phyloP scores from a whole-genome alignment of 2,113 vertebrate genomes.

The Geococcyx californianus region DNA sequence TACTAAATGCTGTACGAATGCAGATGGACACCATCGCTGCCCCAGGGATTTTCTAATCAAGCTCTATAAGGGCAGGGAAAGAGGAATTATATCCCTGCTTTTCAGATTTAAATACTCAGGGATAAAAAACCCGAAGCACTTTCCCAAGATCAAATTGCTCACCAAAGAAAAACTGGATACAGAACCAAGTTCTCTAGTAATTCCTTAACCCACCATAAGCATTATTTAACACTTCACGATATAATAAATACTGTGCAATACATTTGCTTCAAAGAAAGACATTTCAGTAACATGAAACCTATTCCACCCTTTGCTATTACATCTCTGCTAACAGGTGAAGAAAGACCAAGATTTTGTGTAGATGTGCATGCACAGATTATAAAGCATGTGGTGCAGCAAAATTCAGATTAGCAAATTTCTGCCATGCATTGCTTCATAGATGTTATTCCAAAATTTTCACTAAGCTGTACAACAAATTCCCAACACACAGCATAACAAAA shows the following conservation, averaged over 20 bases:
- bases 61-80: neutral
- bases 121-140: neutral
- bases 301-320: neutral
- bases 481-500: constrained; percentile 11
- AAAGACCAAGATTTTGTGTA: neutral
- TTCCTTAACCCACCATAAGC: neutral
- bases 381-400: neutral
- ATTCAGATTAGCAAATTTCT: constrained; percentile 16
- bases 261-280: neutral
- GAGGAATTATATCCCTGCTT: neutral
- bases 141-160: constrained; percentile 1
- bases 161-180: neutral
- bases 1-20: neutral
- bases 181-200: neutral
- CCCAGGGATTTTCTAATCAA: neutral
- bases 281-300: neutral
- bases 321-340: neutral
- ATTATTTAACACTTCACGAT: neutral
- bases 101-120: neutral
- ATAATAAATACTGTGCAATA: neutral
- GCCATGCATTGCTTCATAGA: neutral
- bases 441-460: neutral
- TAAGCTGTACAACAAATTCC: constrained; percentile 26
- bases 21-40: neutral
- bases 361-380: neutral